A percentile compares a stretch with the other conserved stretches of the same genome.
phyloP scores from a whole-genome alignment of 2,888 invertebrate genomes.

The Apamea epomidion region DNA sequence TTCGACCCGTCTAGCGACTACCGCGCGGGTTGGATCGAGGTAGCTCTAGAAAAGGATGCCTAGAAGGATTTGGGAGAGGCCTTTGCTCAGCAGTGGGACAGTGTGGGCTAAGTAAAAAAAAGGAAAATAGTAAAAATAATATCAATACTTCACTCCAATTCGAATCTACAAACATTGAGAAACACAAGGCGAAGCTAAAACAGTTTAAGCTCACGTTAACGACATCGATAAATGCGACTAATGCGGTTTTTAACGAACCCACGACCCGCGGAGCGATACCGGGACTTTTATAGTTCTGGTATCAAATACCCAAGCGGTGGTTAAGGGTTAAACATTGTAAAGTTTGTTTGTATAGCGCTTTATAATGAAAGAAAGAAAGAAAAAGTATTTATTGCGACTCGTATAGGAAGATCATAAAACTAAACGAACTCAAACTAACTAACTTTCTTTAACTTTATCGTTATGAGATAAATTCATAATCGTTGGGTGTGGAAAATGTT shows the following conservation, averaged over 20 bases:
- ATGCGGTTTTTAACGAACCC: conserved; percentile 83
- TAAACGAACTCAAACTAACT: too few relatives aligned
- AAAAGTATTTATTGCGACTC: too few relatives aligned
- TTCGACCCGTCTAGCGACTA: too few relatives aligned
- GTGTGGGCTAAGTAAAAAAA: too few relatives aligned
- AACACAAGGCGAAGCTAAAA: conserved; percentile 72
- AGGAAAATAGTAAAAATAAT: neutral
- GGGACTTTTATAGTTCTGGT: conserved; percentile 71
- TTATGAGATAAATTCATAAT: conserved; percentile 39
- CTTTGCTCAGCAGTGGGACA: too few relatives aligned
- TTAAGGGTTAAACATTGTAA: conserved; percentile 65
- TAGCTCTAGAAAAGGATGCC: too few relatives aligned
- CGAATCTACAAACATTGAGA: conserved; percentile 67
- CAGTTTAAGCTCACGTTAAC: conserved; percentile 81
- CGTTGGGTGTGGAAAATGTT: neutral
- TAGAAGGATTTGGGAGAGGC: too few relatives aligned
- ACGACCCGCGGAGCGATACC: conserved; percentile 65
- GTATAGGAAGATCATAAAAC: too few relatives aligned
- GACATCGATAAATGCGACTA: conserved; percentile 83
- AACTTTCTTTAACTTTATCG: conserved; percentile 16
- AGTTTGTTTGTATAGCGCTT: conserved; percentile 49
- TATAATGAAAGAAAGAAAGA: too few relatives aligned
- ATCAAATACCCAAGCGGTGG: conserved; percentile 60
- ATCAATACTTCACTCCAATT: neutral
- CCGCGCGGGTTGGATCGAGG: too few relatives aligned